A percentile compares a stretch with the other conserved stretches of the same genome.
Conservation (phyloP, 2,797 vertebrate species). For the Bradypodion ventrale region DNA sequence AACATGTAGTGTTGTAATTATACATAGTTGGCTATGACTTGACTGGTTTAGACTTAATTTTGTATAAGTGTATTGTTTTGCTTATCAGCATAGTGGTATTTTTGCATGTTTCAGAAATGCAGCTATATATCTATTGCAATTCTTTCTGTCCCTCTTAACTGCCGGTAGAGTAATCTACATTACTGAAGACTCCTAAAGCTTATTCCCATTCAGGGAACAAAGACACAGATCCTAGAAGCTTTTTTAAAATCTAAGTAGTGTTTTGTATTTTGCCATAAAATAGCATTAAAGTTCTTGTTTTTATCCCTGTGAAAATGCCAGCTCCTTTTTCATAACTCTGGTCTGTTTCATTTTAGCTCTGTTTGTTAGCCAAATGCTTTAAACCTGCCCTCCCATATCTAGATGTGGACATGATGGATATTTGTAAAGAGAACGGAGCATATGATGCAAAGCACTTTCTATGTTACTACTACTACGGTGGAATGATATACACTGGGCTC, state of each 20-base stretch:
- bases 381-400: constrained; percentile 96
- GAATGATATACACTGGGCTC: constrained; percentile 99
- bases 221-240: too few species aligned
- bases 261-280: neutral
- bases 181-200: neutral
- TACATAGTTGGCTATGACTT: too few species aligned
- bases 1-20: neutral
- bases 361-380: constrained; percentile 99
- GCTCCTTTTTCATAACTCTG: constrained; percentile 44
- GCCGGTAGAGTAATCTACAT: neutral
- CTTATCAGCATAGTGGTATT: too few species aligned
- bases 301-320: constrained; percentile 29
- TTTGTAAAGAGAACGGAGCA: constrained; percentile 98
- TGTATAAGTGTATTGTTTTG: too few species aligned
- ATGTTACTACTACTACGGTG: constrained; percentile 99
- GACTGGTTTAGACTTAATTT: too few species aligned
- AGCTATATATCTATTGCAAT: neutral
- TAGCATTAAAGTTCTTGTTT: constrained; percentile 19
- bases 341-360: constrained; percentile 83
- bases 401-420: constrained; percentile 99
- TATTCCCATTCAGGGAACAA: neutral
- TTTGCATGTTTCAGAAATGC: neutral
- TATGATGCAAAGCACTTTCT: constrained; percentile 99
- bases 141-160: neutral
- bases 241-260: neutral